Evolutionary conservation across 2,888 invertebrate species (phyloP).

Genomic region (Psylliodes chrysocephalus): DNA sequence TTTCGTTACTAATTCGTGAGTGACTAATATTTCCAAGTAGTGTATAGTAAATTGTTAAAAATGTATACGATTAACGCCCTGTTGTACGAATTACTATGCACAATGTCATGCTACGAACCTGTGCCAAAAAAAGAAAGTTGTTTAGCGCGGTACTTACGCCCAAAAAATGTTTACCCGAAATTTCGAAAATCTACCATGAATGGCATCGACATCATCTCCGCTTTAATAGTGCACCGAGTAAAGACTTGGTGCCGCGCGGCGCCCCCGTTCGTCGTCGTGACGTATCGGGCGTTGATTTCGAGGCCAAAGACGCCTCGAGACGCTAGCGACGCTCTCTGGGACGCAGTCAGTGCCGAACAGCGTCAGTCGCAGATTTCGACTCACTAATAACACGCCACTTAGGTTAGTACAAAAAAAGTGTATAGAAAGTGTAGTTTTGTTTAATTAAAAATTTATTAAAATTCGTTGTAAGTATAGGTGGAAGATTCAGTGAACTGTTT

Average conservation of each 20-base stretch:
- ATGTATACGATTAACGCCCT: too few species aligned
- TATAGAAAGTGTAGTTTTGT: constrained; percentile 25
- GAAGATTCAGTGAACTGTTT: constrained; percentile 3
- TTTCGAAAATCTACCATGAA: constrained; percentile 44
- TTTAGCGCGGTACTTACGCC: not conserved
- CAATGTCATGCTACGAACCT: not conserved
- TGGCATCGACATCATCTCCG: constrained; percentile 31
- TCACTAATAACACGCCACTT: constrained; percentile 58
- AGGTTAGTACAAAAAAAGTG: constrained; percentile 57
- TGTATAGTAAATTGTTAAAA: too few species aligned
- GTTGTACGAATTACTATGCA: not conserved
- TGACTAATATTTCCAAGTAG: too few species aligned
- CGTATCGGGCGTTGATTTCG: constrained; percentile 46
- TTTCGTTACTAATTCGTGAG: too few species aligned
- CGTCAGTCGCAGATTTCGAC: constrained; percentile 64
- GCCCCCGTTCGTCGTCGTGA: constrained; percentile 49
- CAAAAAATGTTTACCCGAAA: constrained; percentile 18
- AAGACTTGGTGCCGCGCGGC: constrained; percentile 41
- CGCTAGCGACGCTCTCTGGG: constrained; percentile 53
- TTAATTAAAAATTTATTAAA: not conserved
- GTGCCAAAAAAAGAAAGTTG: constrained; percentile 24
- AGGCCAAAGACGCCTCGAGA: constrained; percentile 54
- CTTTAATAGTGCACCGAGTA: constrained; percentile 44
- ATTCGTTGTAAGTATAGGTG: constrained; percentile 39
- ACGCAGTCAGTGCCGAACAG: constrained; percentile 64